Evolutionary conservation across 2,888 invertebrate genomes (phyloP).

Genomic region (Theodoxus fluviatilis): DNA sequence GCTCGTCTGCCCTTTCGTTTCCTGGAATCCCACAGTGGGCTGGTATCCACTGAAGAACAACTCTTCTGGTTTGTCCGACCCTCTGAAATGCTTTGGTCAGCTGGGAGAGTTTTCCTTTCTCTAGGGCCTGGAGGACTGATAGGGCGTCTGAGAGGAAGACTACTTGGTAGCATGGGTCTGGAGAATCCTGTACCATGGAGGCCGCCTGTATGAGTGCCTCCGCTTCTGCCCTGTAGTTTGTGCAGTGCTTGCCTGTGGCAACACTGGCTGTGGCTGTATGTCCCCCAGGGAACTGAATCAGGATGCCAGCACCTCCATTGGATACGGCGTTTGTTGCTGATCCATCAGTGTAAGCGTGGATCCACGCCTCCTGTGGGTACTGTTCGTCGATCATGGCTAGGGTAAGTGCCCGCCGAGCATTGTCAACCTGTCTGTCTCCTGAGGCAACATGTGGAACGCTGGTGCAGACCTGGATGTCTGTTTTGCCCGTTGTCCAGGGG

Average conservation of each 20-base stretch:
- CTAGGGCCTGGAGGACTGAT: background rate
- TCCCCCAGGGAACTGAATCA: background rate
- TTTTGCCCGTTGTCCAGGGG: background rate
- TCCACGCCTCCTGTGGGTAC: conserved; percentile 7
- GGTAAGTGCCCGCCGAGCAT: background rate
- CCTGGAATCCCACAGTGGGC: conserved; percentile 17
- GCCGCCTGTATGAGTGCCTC: background rate
- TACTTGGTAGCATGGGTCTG: background rate
- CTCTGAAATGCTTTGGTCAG: background rate
- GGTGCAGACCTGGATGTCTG: background rate
- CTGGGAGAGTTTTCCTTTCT: background rate
- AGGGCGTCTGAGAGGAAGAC: conserved; percentile 10
- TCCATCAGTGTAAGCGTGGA: background rate
- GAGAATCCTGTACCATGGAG: background rate
- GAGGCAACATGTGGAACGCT: background rate
- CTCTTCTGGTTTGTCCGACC: background rate
- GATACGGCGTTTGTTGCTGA: conserved; percentile 1
- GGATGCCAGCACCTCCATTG: background rate
- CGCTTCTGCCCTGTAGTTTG: conserved; percentile 17
- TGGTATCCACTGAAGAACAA: conserved; percentile 18
- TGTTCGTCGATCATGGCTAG: background rate
- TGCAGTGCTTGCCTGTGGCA: conserved; percentile 13
- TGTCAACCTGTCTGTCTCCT: background rate
- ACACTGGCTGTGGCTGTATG: background rate
- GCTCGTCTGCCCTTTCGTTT: background rate